A percentile compares a stretch with the other conserved stretches of the same genome.
Conservation (phyloP, 1,140 invertebrate species). For the Geopemphigus sp. region DNA sequence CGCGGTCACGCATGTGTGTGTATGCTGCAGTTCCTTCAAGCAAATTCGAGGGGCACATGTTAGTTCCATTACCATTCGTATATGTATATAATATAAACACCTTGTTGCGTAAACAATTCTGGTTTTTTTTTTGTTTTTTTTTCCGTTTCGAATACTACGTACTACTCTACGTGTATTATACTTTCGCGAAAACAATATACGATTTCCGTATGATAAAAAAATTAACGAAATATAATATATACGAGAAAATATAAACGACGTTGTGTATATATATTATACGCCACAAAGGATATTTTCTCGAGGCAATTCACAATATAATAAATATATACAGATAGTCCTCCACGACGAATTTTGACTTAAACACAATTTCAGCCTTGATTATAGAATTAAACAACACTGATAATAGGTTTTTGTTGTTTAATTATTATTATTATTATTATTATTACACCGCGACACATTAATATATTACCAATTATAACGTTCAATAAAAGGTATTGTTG, state of each 20-base stretch:
- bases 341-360: background rate
- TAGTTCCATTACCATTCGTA: too few species aligned
- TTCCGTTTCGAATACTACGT: too few species aligned
- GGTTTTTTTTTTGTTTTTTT: background rate
- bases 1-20: too few species aligned
- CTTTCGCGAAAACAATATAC: background rate
- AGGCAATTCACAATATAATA: background rate
- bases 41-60: too few species aligned
- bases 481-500: too few species aligned
- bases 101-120: background rate
- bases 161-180: too few species aligned
- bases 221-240: background rate
- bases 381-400: background rate
- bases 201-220: background rate
- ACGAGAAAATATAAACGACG: background rate
- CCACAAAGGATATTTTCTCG: slow-evolving; percentile 6
- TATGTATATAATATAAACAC: too few species aligned
- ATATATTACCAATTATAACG: too few species aligned
- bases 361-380: background rate
- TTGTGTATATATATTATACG: too few species aligned
- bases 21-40: background rate
- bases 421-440: background rate
- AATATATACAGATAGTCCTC: background rate
- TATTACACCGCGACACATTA: too few species aligned
- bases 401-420: background rate